phyloP scores from a whole-genome alignment of 2,888 invertebrate species.

The Tridacna gigas region DNA sequence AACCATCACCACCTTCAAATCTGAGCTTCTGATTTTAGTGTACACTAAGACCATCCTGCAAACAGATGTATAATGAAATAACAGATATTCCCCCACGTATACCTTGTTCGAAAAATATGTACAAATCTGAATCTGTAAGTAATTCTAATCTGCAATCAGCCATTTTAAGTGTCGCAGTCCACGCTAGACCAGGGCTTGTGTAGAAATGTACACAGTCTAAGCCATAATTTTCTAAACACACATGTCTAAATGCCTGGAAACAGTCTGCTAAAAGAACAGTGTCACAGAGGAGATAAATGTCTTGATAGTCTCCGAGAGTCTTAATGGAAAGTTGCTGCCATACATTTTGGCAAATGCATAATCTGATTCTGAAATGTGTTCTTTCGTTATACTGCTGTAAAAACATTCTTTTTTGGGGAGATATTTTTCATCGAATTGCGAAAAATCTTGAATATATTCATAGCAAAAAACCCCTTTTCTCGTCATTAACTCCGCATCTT shows the following conservation, averaged over 20 bases:
- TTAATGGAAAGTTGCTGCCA: neutral
- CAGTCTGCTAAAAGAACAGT: neutral
- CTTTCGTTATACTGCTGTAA: neutral
- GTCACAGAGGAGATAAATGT: neutral
- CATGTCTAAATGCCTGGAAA: neutral
- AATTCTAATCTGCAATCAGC: neutral
- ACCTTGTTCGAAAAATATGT: neutral
- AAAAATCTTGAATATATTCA: neutral
- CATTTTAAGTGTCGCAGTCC: neutral
- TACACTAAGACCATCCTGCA: too few species aligned
- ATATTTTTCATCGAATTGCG: constrained; percentile 17
- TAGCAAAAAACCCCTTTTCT: constrained; percentile 28
- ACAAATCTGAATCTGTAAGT: neutral
- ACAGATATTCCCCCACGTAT: neutral
- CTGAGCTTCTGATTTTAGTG: too few species aligned
- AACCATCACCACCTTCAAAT: too few species aligned
- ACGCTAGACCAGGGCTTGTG: neutral
- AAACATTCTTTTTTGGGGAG: constrained; percentile 18
- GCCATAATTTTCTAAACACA: neutral
- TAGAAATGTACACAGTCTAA: neutral
- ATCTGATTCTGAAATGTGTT: neutral
- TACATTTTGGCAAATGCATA: neutral
- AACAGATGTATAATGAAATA: too few species aligned
- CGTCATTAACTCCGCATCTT: neutral
- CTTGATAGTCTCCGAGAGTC: constrained; percentile 17